A percentile compares a stretch with the other conserved stretches of the same genome.
phyloP scores from a whole-genome alignment of 2,888 invertebrate genomes.

The Drosophila colorata region DNA sequence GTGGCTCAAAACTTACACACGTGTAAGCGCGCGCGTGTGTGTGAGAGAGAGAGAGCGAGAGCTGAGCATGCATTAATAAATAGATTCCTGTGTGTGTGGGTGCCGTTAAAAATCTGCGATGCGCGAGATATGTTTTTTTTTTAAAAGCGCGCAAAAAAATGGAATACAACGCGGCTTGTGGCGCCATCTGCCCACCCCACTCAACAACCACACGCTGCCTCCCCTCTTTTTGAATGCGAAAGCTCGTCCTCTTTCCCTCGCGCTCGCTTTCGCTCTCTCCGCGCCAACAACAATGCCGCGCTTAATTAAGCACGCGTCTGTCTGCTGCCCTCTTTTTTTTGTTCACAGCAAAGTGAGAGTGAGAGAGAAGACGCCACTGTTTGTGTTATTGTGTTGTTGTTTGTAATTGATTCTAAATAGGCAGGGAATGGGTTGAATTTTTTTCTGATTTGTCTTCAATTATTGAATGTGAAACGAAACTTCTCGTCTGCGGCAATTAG shows the following conservation, averaged over 20 bases:
- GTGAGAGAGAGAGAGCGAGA: not conserved
- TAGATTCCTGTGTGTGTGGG: slow-evolving; percentile 10
- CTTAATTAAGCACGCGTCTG: slow-evolving; percentile 73
- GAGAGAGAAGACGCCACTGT: slow-evolving; percentile 16
- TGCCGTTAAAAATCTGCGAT: slow-evolving; percentile 41
- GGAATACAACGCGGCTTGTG: slow-evolving; percentile 47
- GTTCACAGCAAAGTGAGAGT: slow-evolving; percentile 26
- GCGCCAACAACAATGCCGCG: slow-evolving; percentile 54
- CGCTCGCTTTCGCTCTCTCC: slow-evolving; percentile 9
- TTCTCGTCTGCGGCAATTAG: slow-evolving; percentile 42
- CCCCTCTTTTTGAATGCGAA: slow-evolving; percentile 17
- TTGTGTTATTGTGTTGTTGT: slow-evolving; percentile 22
- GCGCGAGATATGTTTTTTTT: slow-evolving; percentile 47
- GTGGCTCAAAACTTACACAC: slow-evolving; percentile 5
- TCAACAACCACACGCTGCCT: slow-evolving; percentile 21
- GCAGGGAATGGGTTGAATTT: slow-evolving; percentile 30
- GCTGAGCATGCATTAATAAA: slow-evolving; percentile 24
- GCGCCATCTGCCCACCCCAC: slow-evolving; percentile 45
- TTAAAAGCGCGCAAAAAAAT: slow-evolving; percentile 17
- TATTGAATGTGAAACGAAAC: slow-evolving; percentile 50
- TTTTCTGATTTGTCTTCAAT: slow-evolving; percentile 59
- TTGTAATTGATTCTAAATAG: slow-evolving; percentile 57
- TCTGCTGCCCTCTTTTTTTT: slow-evolving; percentile 42
- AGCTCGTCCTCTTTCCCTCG: slow-evolving; percentile 26
- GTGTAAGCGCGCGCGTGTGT: not conserved